phyloP scores from a whole-genome alignment of 2,888 invertebrate genomes.

The Lordiphosa fenestrarum region DNA sequence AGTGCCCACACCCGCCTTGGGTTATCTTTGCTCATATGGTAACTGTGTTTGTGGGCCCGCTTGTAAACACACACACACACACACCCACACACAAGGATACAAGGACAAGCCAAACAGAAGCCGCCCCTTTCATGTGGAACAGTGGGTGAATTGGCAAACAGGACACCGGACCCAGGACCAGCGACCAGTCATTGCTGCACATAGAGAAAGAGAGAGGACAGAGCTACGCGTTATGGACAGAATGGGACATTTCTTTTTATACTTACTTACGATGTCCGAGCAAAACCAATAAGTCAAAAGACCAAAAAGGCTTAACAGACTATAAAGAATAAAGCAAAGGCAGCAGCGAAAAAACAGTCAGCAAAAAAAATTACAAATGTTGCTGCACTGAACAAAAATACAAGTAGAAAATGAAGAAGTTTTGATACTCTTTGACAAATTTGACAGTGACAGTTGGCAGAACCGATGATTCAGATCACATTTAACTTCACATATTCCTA shows the following conservation, averaged over 20 bases:
- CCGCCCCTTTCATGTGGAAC: conserved; percentile 24
- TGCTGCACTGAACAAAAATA: conserved; percentile 20
- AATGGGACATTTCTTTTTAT: conserved; percentile 12
- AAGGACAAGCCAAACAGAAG: conserved; percentile 59
- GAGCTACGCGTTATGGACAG: conserved; percentile 44
- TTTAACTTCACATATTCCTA: too few relatives aligned
- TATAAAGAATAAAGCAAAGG: conserved; percentile 51
- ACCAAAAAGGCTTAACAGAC: conserved; percentile 64
- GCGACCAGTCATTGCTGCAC: conserved; percentile 41
- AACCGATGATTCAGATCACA: too few relatives aligned
- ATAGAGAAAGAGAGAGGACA: conserved; percentile 41
- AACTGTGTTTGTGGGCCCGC: conserved; percentile 20
- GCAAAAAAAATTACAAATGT: conserved; percentile 51
- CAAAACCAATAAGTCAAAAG: conserved; percentile 65
- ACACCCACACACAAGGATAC: conserved; percentile 38
- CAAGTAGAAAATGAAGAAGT: neutral
- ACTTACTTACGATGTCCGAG: conserved; percentile 20
- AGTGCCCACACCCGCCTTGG: conserved; percentile 14
- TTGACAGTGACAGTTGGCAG: too few relatives aligned
- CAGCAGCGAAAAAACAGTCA: conserved; percentile 47
- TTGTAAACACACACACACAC: conserved; percentile 42
- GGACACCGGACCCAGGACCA: conserved; percentile 23
- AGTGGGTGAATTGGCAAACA: conserved; percentile 29
- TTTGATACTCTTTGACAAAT: too few relatives aligned
- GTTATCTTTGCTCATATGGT: conserved; percentile 45